phyloP scores from a whole-genome alignment of 2,888 invertebrate genomes.

The Latrodectus elegans region DNA sequence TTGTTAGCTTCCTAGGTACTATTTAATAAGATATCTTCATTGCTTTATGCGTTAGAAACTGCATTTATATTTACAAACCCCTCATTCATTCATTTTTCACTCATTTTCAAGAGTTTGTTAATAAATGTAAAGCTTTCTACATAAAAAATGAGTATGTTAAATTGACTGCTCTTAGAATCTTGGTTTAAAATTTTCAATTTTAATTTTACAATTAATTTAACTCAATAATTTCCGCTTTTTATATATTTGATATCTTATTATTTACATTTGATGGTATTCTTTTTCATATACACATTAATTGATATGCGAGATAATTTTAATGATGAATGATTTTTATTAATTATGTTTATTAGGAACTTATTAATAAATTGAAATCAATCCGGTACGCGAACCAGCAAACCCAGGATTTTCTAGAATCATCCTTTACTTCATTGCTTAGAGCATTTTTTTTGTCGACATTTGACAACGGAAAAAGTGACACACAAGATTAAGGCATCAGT shows the following conservation, averaged over 20 bases:
- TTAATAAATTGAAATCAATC: background rate
- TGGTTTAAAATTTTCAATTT: too few species aligned
- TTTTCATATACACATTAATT: background rate
- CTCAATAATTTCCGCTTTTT: too few species aligned
- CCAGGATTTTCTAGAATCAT: background rate
- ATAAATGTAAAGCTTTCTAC: too few species aligned
- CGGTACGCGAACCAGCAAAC: background rate
- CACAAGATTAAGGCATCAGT: slow-evolving; percentile 67
- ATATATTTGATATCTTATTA: background rate
- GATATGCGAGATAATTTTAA: background rate
- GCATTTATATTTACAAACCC: too few species aligned
- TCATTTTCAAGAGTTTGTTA: too few species aligned
- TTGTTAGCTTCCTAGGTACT: too few species aligned
- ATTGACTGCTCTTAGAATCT: too few species aligned
- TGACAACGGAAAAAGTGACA: slow-evolving; percentile 62
- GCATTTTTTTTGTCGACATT: slow-evolving; percentile 42
- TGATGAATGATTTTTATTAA: background rate
- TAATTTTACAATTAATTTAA: too few species aligned
- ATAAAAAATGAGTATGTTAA: too few species aligned
- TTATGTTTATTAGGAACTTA: background rate
- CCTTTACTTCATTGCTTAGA: slow-evolving; percentile 54
- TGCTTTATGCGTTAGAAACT: too few species aligned
- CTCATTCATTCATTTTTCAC: too few species aligned
- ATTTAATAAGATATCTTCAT: too few species aligned
- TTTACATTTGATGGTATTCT: background rate